Evolutionary conservation across 2,888 invertebrate species (phyloP), one percentile per base, ranked within the genome.

Genomic region (Luffia ferchaultella): DNA sequence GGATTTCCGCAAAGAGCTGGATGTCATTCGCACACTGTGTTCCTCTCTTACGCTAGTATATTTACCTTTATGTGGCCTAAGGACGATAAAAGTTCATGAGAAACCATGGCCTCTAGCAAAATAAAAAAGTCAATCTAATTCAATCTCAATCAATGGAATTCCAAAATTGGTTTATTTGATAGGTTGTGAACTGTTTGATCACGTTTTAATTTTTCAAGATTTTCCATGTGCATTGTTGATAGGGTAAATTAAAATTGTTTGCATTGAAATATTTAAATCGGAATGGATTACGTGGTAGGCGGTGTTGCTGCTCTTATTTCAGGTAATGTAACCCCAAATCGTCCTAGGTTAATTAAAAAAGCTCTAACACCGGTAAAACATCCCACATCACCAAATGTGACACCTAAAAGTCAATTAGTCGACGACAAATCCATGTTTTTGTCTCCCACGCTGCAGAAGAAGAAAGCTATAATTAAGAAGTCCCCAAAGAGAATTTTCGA

Each of bases 281-380:
- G 55, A 42, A 85, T 85, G 85, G 84, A 85, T 68, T 85, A 85
- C 65, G 75, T 85, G 20, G 68, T 87, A 42, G 88, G 88, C 51
- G 85, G 87, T 63, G 73, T 88, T 52, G 86, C 87, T 52, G 87
- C 86, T 54, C 65, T 88, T 57, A 78, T 88, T 62, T 79, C 87
- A 16, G 87, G 87, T 46, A 78, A 82, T 54, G 83, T 83, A 41
- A 86, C 87, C 1, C 84, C 86, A 5, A 86, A 83, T 57, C 76
- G 87, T 18, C 80, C 82, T 1, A 85, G 77, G 64, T 64, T 83
- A 9, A 48, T 68, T 1, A 72, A 70, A 55, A 72, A 68, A 58
- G 78, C 83, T 0, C 51, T 76, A 52, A 84, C 84, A 46, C 84
- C 84, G 1, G 75, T 68, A 40, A 82, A 83, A 72, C 79, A 79